These are phyloP conservation scores for Taphrorychus bicolor DNA, from an alignment of 2,888 invertebrate genomes.

Conservation along the genomic window DNA sequence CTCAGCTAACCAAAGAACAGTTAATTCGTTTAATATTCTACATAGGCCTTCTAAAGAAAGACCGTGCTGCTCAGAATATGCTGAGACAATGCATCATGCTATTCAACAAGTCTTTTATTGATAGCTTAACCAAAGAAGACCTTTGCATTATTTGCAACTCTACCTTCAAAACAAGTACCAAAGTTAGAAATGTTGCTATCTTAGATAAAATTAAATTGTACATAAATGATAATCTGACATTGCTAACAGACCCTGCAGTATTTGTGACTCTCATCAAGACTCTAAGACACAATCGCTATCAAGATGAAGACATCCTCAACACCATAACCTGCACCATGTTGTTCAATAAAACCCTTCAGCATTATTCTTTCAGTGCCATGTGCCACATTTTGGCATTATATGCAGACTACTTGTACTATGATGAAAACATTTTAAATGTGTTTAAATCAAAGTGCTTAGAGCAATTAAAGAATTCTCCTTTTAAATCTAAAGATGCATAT, in stretches of 20 bases:
- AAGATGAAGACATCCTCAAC: constrained; percentile 54
- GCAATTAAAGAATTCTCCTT: constrained; percentile 46
- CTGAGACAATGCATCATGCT: constrained; percentile 50
- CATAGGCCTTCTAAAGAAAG: constrained; percentile 55
- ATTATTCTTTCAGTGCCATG: constrained; percentile 54
- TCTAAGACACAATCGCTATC: constrained; percentile 55
- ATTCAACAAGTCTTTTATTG: constrained; percentile 44
- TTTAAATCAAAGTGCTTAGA: constrained; percentile 51
- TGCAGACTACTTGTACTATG: constrained; percentile 56
- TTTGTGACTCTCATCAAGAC: constrained; percentile 59
- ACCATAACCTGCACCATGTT: constrained; percentile 56
- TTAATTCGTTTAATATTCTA: constrained; percentile 57
- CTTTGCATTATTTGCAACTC: constrained; percentile 57
- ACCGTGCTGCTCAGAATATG: constrained; percentile 46
- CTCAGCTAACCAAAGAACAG: constrained; percentile 50
- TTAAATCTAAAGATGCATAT: constrained; percentile 42
- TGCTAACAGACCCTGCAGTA: constrained; percentile 56
- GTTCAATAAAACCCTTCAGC: constrained; percentile 53
- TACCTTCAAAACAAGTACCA: constrained; percentile 57
- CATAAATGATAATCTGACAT: constrained; percentile 53
- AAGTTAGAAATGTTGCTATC: constrained; percentile 51
- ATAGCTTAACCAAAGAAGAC: constrained; percentile 53
- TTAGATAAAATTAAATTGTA: constrained; percentile 51
- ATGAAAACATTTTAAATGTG: constrained; percentile 51
- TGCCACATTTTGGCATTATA: constrained; percentile 59